Evolutionary conservation across 2,888 invertebrate species (phyloP), one percentile per base, ranked within the genome.

Genomic region (Lomographa bimaculata): DNA sequence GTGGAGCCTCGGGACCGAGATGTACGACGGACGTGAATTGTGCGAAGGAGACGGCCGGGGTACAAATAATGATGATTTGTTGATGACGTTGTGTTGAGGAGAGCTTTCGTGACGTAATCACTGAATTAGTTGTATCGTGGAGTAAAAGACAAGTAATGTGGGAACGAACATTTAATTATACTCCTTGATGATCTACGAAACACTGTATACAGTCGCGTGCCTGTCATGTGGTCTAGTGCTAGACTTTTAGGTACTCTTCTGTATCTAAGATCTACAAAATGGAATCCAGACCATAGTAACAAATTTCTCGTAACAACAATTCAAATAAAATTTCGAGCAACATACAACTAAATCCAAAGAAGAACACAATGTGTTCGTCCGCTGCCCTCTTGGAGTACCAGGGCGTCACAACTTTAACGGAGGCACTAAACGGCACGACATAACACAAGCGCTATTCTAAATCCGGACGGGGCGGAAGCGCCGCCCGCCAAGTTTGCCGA

Each of bases 401-500:
- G 50, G 47, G 38, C 37, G 46, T 37, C 46, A 50, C 45, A 50
- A 50, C 34, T 47, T 46, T 37, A 33, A 36, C 48, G 46, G 47
- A 43, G 57, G 54, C 56, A 64, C 54, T 59, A 59, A 55, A 57
- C 50, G 54, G 41, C 52, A 56, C 46, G 47, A 63, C 64, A 70
- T 73, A 74, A 73, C 75, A 68, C 70, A 68, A 57, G 60, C 62
- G 57, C 60, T 61, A 66, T 71, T 65, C 70, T 69, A 73, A 74
- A 75, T 71, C 64, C 65, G 58, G 65, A 50, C 57, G 45, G 54
- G 66, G 64, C 74, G 77, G 76, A 75, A 69, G 71, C 3, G 28
- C 21, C 58, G 47, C 62, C 56, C 63, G 77, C 77, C 77, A 79
- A 79, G 73, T 79, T 78, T 69, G 68, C 71, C 73, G 71, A 72